Percentiles rank a stretch among this genome's conserved stretches.
Evolutionary conservation across 92 coral and sea anemone species (phyloP).

Genomic region (Desmophyllum pertusum): DNA sequence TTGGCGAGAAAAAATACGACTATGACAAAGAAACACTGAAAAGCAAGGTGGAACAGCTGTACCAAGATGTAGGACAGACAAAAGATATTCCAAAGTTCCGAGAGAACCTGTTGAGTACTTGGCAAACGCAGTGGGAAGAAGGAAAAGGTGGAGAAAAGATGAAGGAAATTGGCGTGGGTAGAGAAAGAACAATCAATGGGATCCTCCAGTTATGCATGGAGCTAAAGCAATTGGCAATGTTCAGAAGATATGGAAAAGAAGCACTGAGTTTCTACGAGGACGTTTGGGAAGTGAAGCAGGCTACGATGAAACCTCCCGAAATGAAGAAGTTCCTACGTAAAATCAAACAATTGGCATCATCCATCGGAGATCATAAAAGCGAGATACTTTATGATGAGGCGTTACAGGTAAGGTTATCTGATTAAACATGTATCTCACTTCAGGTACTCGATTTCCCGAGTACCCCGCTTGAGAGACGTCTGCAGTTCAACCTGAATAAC

Average conservation of each 20-base stretch:
- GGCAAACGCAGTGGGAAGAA: constrained; percentile 24
- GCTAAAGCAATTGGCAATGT: constrained; percentile 6
- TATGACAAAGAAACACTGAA: not conserved
- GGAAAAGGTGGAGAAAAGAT: not conserved
- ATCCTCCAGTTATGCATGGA: constrained; percentile 12
- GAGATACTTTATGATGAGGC: not conserved
- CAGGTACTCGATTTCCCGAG: no score
- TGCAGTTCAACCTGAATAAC: no score
- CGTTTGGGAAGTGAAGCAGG: not conserved
- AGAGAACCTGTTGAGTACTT: not conserved
- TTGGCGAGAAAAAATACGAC: not conserved
- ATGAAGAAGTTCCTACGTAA: not conserved
- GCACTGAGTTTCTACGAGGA: constrained; percentile 17
- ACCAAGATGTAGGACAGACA: not conserved
- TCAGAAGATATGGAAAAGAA: constrained; percentile 22
- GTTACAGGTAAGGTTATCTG: constrained; percentile 3
- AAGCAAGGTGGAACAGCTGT: not conserved
- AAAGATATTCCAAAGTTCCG: not conserved
- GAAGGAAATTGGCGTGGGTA: not conserved
- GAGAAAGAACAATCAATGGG: not conserved
- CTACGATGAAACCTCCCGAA: not conserved
- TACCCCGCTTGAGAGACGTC: no score
- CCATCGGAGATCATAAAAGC: constrained; percentile 9
- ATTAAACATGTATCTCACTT: no score
- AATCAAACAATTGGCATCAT: not conserved